Conservation (phyloP, 1,140 invertebrate genomes). For the Sminthurides bifidus region DNA sequence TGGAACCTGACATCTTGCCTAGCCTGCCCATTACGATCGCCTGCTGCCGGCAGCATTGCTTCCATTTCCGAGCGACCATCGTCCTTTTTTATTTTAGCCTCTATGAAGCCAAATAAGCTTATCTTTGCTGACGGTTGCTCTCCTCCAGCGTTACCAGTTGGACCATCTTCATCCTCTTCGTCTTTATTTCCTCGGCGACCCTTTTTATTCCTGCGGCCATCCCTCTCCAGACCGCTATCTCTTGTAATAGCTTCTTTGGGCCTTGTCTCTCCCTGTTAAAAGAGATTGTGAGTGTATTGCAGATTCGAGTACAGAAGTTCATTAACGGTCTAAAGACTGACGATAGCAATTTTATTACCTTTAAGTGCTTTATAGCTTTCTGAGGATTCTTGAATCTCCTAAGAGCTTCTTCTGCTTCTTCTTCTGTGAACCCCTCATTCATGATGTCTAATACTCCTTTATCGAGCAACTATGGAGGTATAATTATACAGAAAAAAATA, state of each 20-base stretch:
- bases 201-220: slow-evolving; percentile 1
- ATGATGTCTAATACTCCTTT: slow-evolving; percentile 18
- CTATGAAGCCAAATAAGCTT: slow-evolving; percentile 25
- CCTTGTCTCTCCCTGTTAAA: not conserved
- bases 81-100: slow-evolving; percentile 13
- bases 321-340: not conserved
- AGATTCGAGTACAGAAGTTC: not conserved
- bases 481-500: not conserved
- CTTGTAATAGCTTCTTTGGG: not conserved
- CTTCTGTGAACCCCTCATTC: slow-evolving; percentile 19
- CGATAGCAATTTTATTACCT: slow-evolving; percentile 9
- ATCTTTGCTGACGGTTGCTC: slow-evolving; percentile 19
- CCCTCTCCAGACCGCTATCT: not conserved
- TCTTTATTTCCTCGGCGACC: slow-evolving; percentile 4
- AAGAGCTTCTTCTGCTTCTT: slow-evolving; percentile 20
- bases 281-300: not conserved
- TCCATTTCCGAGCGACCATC: not conserved
- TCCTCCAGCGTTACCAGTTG: slow-evolving; percentile 1
- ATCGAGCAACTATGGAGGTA: slow-evolving; percentile 11
- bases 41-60: not conserved
- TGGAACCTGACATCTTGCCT: no score
- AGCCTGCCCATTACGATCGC: no score
- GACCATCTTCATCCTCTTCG: slow-evolving; percentile 20
- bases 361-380: slow-evolving; percentile 17
- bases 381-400: slow-evolving; percentile 18